These are phyloP conservation scores for Alloplasta piceator DNA, from an alignment of 2,888 invertebrate genomes.

Conservation along the genomic window DNA sequence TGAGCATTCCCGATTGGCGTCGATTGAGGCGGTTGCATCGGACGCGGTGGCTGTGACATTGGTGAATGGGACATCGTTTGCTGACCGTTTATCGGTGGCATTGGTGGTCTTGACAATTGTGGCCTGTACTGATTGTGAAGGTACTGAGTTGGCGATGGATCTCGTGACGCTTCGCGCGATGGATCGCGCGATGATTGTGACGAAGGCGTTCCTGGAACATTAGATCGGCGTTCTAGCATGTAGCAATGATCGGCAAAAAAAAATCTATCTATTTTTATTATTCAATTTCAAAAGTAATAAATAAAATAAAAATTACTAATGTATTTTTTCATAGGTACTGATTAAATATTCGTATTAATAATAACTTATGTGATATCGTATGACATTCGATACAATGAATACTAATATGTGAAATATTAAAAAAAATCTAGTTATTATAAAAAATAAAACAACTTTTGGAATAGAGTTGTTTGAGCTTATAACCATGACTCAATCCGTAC, in stretches of 20 bases:
- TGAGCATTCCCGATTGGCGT: conserved; percentile 54
- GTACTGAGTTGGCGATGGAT: conserved; percentile 81
- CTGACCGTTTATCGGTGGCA: conserved; percentile 78
- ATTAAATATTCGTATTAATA: too few relatives aligned
- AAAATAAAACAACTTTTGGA: too few relatives aligned
- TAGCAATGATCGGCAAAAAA: too few relatives aligned
- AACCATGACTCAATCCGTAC: too few relatives aligned
- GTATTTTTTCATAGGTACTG: too few relatives aligned
- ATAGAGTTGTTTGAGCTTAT: too few relatives aligned
- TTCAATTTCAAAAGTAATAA: background rate
- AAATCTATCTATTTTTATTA: too few relatives aligned
- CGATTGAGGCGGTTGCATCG: conserved; percentile 59
- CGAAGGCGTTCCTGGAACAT: conserved; percentile 80
- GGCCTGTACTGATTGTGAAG: conserved; percentile 76
- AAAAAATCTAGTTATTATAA: too few relatives aligned
- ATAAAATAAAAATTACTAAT: conserved; percentile 1
- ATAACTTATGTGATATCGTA: too few relatives aligned
- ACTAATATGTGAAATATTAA: too few relatives aligned
- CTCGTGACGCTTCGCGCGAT: conserved; percentile 84
- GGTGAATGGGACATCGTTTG: conserved; percentile 48
- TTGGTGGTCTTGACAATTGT: conserved; percentile 73
- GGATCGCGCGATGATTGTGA: conserved; percentile 84
- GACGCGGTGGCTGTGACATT: conserved; percentile 44
- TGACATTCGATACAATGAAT: too few relatives aligned
- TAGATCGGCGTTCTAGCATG: background rate